Conservation (phyloP, 53 echinoderm and acorn worm species). For the Luidia sarsii region DNA sequence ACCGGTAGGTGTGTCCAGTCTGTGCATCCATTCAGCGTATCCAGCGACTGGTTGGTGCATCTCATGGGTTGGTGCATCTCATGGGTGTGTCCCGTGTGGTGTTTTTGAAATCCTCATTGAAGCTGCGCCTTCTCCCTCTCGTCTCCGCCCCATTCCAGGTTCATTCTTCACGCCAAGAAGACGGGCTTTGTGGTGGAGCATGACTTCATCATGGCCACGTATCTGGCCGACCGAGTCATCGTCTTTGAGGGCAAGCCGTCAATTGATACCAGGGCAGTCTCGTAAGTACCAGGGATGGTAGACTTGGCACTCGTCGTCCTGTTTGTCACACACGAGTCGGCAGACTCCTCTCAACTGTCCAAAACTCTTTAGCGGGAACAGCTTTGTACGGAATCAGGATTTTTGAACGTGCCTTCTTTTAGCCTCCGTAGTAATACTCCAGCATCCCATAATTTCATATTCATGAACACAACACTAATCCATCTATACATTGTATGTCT, state of each 20-base stretch:
- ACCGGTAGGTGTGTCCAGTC: too few relatives aligned
- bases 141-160: conserved; percentile 42
- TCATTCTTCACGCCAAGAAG: conserved; percentile 97
- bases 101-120: too few relatives aligned
- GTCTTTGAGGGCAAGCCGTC: conserved; percentile 95
- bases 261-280: conserved; percentile 71
- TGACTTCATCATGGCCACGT: conserved; percentile 99
- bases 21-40: too few relatives aligned
- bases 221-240: conserved; percentile 94
- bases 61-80: too few relatives aligned
- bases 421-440: too few relatives aligned
- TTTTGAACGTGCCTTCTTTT: too few relatives aligned
- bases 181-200: conserved; percentile 98
- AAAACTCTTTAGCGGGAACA: background rate
- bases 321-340: too few relatives aligned
- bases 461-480: background rate
- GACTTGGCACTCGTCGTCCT: too few relatives aligned
- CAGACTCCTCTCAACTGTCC: too few relatives aligned
- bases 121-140: background rate
- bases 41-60: too few relatives aligned
- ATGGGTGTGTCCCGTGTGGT: too few relatives aligned
- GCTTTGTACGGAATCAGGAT: background rate
- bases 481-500: background rate
- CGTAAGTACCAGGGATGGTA: conserved; percentile 62
- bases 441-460: too few relatives aligned